Evolutionary conservation across 2,113 vertebrate genomes (phyloP).

Genomic region (Amblyopsis rosae): DNA sequence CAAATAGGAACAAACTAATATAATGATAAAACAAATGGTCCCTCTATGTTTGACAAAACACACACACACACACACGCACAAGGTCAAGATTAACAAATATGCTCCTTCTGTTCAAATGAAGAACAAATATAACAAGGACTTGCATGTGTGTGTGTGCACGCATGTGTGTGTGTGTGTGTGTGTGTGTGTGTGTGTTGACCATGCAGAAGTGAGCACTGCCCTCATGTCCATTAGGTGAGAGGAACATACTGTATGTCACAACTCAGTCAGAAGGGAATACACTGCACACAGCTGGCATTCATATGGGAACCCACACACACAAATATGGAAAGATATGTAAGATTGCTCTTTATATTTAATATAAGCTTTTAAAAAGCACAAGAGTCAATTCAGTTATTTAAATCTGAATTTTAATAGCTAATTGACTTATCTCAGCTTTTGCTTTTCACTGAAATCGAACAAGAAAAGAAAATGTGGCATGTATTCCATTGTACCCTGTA

Average conservation of each 20-base stretch:
- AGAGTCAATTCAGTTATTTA: not conserved
- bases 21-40: no score
- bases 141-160: constrained; percentile 4
- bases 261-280: constrained; percentile 67
- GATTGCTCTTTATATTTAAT: not conserved
- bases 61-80: not conserved
- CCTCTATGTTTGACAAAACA: not conserved
- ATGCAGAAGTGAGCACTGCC: constrained; percentile 8
- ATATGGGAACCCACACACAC: constrained; percentile 19
- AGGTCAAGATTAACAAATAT: not conserved
- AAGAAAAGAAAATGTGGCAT: not conserved
- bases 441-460: not conserved
- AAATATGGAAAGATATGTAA: not conserved
- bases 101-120: no score
- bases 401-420: not conserved
- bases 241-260: constrained; percentile 63
- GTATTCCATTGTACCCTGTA: not conserved
- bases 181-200: constrained; percentile 7
- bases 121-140: no score
- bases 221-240: constrained; percentile 49
- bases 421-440: not conserved
- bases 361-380: not conserved
- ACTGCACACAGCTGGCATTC: constrained; percentile 49
- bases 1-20: no score
- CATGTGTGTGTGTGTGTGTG: not conserved